Evolutionary conservation across 2,113 vertebrate species (phyloP).

Genomic region (Toxostoma redivivum): DNA sequence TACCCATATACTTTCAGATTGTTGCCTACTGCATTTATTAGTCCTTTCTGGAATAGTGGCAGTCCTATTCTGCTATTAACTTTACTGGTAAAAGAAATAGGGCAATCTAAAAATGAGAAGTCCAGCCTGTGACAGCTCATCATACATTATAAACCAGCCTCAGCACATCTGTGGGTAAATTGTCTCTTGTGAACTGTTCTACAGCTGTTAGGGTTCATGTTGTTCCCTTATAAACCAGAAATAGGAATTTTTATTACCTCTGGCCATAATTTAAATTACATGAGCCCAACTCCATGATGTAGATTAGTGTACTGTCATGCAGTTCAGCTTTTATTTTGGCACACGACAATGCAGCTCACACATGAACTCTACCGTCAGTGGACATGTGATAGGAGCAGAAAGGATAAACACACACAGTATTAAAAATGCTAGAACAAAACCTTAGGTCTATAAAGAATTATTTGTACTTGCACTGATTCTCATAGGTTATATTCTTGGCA

Average conservation of each 20-base stretch:
- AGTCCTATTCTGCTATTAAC: background rate
- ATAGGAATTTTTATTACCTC: slow-evolving; percentile 56
- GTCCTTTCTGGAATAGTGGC: background rate
- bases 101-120: background rate
- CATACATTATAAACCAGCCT: slow-evolving; percentile 19
- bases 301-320: background rate
- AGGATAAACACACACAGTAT: background rate
- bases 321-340: background rate
- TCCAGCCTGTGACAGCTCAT: slow-evolving; percentile 7
- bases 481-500: slow-evolving; percentile 49
- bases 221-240: slow-evolving; percentile 37
- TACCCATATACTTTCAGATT: background rate
- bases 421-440: slow-evolving; percentile 27
- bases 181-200: slow-evolving; percentile 50
- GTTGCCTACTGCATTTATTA: background rate
- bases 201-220: slow-evolving; percentile 42
- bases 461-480: slow-evolving; percentile 35
- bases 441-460: slow-evolving; percentile 49
- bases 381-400: background rate
- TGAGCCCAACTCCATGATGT: background rate
- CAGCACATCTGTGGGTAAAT: slow-evolving; percentile 11
- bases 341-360: background rate
- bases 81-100: background rate
- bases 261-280: slow-evolving; percentile 45
- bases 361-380: background rate